Percentiles rank a stretch among this genome's conserved stretches.
Conservation (phyloP, 2,113 vertebrate species). For the Grammomys dolichurus region DNA sequence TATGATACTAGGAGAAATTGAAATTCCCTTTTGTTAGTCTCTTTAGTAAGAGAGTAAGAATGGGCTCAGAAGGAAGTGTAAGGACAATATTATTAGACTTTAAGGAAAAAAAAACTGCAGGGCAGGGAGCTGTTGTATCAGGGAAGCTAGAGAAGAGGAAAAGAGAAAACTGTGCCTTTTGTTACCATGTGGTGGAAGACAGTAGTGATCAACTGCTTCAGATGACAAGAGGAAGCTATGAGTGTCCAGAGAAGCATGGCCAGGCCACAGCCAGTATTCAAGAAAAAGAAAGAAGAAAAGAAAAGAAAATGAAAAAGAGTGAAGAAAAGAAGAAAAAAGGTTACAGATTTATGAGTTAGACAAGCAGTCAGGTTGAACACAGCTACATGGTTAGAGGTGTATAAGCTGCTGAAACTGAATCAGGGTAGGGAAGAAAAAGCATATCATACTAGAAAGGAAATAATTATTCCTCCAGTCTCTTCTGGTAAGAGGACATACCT, state of each 20-base stretch:
- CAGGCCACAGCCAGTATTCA: background rate
- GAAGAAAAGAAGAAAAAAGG: background rate
- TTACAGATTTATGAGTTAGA: background rate
- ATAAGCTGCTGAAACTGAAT: background rate
- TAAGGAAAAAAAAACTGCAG: background rate
- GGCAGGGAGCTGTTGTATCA: background rate
- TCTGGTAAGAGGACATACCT: no score
- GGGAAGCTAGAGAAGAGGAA: background rate
- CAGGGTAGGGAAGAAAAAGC: no score
- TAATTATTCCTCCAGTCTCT: background rate
- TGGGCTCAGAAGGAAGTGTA: background rate
- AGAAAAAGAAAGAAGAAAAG: background rate
- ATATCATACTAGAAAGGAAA: background rate
- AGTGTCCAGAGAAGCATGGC: background rate
- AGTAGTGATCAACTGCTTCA: background rate
- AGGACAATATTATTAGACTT: background rate
- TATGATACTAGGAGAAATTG: no score
- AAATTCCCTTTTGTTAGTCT: background rate
- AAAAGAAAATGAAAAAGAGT: background rate
- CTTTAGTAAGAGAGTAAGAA: background rate
- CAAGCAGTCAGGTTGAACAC: background rate
- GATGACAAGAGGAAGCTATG: background rate
- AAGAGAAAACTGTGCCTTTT: background rate
- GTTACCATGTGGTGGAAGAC: background rate
- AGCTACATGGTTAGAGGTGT: background rate